Evolutionary conservation across 2,797 vertebrate genomes (phyloP), one percentile per base, ranked within the genome.

Genomic region (Eleutherodactylus coqui): DNA sequence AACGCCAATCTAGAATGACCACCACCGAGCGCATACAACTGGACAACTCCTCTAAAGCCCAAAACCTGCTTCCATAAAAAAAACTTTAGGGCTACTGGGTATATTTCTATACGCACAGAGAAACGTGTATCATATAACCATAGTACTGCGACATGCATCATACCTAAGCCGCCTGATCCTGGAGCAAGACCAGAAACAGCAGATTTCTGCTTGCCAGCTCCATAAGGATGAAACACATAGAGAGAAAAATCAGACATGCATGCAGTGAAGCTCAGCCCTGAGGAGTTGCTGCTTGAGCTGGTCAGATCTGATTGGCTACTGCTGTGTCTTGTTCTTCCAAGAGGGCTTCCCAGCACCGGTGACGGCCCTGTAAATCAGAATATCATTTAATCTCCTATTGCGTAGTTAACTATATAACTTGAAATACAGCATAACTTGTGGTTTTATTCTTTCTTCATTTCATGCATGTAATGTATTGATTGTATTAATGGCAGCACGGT

Each of bases 171-270:
- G 89, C 95, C 94, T 0, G 96, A 93, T 69, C 96, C 96, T 0
- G 97, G 93, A 8, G 96, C 94, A n/a, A 99, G 93, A 43, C 96
- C 97, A 36, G 96, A 96, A 43, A 98, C 97, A 0, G 96, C 94
- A 51, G 96, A 96, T 84, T 99, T 99, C 78, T 99, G 98, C 87
- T 99, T 99, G 2, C 98, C 98, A 32, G 98, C 97, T 83, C 98
- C 98, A 0, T 99, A 99, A 0, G 97, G 98, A 91, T 99, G 98
- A 91, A 99, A 99, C 34, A 99, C 98, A 0, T 97, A 99, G 6
- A 99, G 96, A 45, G 98, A 99, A 85, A 99, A 99, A 92, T 99
- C 98, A 0, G 98, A 99, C 98, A 99, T 99, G 93, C 98, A 99
- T 69, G 98, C 98, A 0, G 98, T 99, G 89, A 99, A 99, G 93